Evolutionary conservation across 2,888 invertebrate genomes (phyloP).

Genomic region (Mythimna impura): DNA sequence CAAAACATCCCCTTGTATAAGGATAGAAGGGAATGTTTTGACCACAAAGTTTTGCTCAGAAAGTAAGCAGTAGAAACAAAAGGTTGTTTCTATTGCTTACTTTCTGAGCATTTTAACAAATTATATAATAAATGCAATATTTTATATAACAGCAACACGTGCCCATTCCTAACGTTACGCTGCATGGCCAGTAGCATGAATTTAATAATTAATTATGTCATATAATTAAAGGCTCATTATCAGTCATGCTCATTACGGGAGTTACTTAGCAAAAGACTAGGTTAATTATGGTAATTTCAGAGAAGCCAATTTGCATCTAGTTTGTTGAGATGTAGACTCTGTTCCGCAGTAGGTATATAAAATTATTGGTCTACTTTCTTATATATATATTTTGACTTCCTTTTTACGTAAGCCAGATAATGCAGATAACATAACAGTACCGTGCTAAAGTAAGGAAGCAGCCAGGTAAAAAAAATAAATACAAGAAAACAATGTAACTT

Average conservation of each 20-base stretch:
- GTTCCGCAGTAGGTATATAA: background rate
- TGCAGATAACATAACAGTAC: slow-evolving; percentile 3
- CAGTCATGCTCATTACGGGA: background rate
- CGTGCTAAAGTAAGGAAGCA: too few relatives aligned
- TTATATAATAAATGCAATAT: slow-evolving; percentile 29
- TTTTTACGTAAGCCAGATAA: slow-evolving; percentile 23
- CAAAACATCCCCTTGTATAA: background rate
- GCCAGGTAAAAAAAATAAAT: too few relatives aligned
- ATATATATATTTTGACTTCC: slow-evolving; percentile 17
- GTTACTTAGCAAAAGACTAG: slow-evolving; percentile 19
- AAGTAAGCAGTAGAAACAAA: too few relatives aligned
- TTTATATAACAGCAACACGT: slow-evolving; percentile 37
- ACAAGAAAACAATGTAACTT: too few relatives aligned
- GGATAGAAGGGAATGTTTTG: too few relatives aligned
- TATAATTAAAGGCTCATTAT: slow-evolving; percentile 34
- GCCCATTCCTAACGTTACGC: slow-evolving; percentile 36
- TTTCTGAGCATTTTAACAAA: slow-evolving; percentile 3
- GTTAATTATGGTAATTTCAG: slow-evolving; percentile 33
- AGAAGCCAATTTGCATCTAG: background rate
- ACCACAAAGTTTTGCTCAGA: too few relatives aligned
- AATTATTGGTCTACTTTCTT: background rate
- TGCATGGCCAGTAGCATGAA: slow-evolving; percentile 22
- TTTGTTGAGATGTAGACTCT: background rate
- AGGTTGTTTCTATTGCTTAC: background rate
- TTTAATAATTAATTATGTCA: slow-evolving; percentile 38